Base-by-base conservation (phyloP, 53 echinoderm and acorn worm species). In the Astropecten irregularis region DNA sequence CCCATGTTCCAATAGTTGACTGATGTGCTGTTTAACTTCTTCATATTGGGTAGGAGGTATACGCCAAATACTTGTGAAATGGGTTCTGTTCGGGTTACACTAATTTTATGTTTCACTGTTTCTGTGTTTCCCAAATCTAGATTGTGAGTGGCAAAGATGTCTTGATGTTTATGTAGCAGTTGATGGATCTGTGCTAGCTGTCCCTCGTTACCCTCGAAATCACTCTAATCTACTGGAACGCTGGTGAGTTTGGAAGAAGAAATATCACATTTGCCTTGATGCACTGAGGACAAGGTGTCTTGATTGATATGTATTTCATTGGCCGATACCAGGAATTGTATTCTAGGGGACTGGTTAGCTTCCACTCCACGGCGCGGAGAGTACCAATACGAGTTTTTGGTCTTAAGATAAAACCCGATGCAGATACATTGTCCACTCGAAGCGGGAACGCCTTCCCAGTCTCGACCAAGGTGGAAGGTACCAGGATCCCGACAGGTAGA, bases 21-120 rank as follows among this genome's bases (percentile, higher is more conserved):
- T 44, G 1, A 89, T 68, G 47, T 89, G 61, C 0, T 89, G 76
- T 20, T 84, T 74, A 3, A 89, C 84, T 33, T 89, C 90, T 1
- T 84, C 16, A 52, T 84, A 76, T 19, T 84, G 77, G 16, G 40
- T 76, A 5, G 89, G 89, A 9, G 76, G 84, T 29, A 84, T 84
- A 9, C 89, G 38, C 25, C 77, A 4, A 9, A 42, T 42, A 3
- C 44, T 13, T 68, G 68, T 3, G 68, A 19, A 23, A 42, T 15
- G 9, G 68, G 68, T 13, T 44, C 25, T 3, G 14, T 5, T 0
- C 27, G 8, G 0, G 42, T 44, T 0, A 15, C 14, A 26, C 13
- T 23, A 13, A 68, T 68, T 1, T 25, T 19, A 46, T 68, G 68
- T 42, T 23, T 14, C 0, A 68, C 68, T 8, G 68, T 68, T 3